Conservation (phyloP, 2,113 vertebrate genomes). For the Oncorhynchus keta region DNA sequence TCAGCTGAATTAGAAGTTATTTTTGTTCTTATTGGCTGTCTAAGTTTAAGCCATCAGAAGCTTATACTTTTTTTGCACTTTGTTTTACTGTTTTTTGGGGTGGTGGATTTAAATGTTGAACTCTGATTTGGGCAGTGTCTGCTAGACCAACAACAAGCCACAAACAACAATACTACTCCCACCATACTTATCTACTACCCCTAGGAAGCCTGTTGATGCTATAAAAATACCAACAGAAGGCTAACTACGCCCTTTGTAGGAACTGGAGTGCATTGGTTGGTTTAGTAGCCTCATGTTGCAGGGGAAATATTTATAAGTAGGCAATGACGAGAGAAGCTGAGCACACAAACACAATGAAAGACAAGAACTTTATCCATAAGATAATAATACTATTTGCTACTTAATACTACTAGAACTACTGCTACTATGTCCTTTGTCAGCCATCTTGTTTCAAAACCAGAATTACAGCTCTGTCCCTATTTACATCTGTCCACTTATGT, state of each 20-base stretch:
- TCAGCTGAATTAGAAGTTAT: constrained; percentile 34
- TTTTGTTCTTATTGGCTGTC: constrained; percentile 45
- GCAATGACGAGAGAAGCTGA: constrained; percentile 35
- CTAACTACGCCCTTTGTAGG: not conserved
- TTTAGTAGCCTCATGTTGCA: constrained; percentile 42
- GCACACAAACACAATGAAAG: constrained; percentile 38
- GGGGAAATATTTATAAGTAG: constrained; percentile 32
- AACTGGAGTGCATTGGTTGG: constrained; percentile 25
- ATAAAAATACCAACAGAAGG: not conserved
- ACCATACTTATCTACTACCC: constrained; percentile 14
- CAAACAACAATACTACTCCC: not conserved
- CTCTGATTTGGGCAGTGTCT: not conserved
- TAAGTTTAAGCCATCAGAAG: constrained; percentile 55
- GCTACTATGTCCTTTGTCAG: constrained; percentile 59
- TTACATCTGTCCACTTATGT: constrained; percentile 15
- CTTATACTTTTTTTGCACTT: constrained; percentile 33
- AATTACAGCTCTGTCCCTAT: constrained; percentile 53
- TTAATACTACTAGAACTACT: constrained; percentile 63
- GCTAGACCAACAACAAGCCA: not conserved
- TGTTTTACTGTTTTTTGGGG: constrained; percentile 21
- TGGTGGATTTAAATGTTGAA: constrained; percentile 42
- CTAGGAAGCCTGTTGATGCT: constrained; percentile 32
- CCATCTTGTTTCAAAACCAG: constrained; percentile 46
- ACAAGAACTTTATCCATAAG: constrained; percentile 44
- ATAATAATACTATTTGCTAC: constrained; percentile 62